phyloP scores from a whole-genome alignment of 1,140 invertebrate genomes.

The Drosophila miranda region DNA sequence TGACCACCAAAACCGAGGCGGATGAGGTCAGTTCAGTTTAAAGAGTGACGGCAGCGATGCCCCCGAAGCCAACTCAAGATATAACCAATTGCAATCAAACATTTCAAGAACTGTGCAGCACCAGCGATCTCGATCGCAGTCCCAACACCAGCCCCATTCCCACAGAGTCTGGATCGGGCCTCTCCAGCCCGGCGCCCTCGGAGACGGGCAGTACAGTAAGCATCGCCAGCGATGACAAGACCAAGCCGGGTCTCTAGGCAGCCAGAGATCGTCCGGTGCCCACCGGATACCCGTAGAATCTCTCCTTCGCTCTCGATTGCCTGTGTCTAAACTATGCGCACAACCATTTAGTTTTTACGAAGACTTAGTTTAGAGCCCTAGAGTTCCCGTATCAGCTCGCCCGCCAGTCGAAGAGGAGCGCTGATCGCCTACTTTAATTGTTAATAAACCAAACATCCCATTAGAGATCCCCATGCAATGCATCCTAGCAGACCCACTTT shows the following conservation, averaged over 20 bases:
- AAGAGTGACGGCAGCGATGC: neutral
- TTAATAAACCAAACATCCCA: constrained; percentile 14
- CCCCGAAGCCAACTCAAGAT: neutral
- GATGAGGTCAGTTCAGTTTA: constrained; percentile 65
- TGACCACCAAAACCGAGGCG: constrained; percentile 65
- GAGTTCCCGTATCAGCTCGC: neutral
- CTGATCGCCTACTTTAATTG: no score
- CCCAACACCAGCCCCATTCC: constrained; percentile 52
- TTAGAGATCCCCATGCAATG: neutral
- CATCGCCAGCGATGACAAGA: constrained; percentile 63
- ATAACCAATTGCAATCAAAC: constrained; percentile 12
- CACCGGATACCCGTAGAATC: constrained; percentile 54
- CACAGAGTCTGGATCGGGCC: constrained; percentile 32
- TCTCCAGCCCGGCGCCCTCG: constrained; percentile 64
- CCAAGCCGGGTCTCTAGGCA: constrained; percentile 73
- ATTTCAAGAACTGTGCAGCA: constrained; percentile 57
- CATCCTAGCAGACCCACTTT: neutral
- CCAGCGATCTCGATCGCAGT: constrained; percentile 55
- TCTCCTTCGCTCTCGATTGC: constrained; percentile 18
- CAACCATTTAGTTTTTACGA: constrained; percentile 35
- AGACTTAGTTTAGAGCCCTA: constrained; percentile 36
- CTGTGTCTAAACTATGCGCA: constrained; percentile 63
- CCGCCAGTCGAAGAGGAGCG: no score
- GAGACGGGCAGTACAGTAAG: constrained; percentile 65
- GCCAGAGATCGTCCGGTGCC: constrained; percentile 3